A percentile compares a stretch with the other conserved stretches of the same genome.
phyloP scores from a whole-genome alignment of 2,113 vertebrate genomes.

The Hyla sarda region DNA sequence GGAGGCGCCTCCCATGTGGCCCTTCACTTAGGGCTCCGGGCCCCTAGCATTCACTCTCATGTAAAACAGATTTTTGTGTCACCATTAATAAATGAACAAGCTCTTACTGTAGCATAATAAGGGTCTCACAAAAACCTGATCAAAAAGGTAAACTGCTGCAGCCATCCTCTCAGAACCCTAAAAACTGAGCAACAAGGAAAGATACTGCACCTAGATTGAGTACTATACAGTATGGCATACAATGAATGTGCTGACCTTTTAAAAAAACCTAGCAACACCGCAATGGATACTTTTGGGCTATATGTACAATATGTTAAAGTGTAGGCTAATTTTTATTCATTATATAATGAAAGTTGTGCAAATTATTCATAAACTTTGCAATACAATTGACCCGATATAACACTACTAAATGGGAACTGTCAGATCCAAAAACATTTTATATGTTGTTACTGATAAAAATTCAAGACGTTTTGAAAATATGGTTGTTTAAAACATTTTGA shows the following conservation, averaged over 20 bases:
- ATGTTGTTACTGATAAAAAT: too few species aligned
- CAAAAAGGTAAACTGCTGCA: not conserved
- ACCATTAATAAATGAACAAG: conserved; percentile 12
- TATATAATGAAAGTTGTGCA: too few species aligned
- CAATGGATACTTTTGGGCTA: not conserved
- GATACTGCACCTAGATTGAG: not conserved
- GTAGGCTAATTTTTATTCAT: too few species aligned
- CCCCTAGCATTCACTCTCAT: conserved; percentile 6
- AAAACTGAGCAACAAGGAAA: not conserved
- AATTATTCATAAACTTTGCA: too few species aligned
- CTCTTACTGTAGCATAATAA: conserved; percentile 1
- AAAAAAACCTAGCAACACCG: not conserved
- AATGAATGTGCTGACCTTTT: not conserved
- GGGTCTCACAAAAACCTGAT: not conserved
- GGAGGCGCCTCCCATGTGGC: too few species aligned
- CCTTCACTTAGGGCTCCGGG: too few species aligned
- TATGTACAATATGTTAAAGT: too few species aligned
- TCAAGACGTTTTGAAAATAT: too few species aligned
- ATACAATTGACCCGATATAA: too few species aligned
- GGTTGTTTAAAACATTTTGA: too few species aligned
- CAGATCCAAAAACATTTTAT: too few species aligned
- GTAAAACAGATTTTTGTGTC: conserved; percentile 9
- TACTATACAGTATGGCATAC: not conserved
- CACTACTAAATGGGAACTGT: too few species aligned
- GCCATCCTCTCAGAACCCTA: not conserved